Conservation (phyloP, 2,888 invertebrate species). For the Lithodes maja region DNA sequence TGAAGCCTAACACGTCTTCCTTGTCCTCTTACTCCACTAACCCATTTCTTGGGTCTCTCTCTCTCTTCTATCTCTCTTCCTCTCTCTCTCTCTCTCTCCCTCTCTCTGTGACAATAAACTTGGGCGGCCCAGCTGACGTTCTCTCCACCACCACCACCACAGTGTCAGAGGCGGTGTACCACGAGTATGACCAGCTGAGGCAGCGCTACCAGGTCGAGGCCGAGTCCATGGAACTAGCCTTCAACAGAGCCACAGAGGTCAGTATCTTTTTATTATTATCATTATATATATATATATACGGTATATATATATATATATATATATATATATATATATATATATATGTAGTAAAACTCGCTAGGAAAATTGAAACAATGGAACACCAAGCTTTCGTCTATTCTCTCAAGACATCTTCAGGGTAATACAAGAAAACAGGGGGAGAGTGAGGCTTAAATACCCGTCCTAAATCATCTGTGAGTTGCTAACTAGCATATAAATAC, state of each 20-base stretch:
- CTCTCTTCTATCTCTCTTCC: neutral
- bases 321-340: no score
- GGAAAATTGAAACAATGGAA: no score
- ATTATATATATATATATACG: no score
- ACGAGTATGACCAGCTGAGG: slow-evolving; percentile 84
- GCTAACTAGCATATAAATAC: no score
- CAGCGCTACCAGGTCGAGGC: slow-evolving; percentile 85
- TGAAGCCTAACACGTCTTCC: neutral
- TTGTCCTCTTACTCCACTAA: neutral
- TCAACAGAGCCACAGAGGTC: slow-evolving; percentile 73
- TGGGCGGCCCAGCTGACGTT: no score
- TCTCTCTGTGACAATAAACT: neutral
- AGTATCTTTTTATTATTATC: slow-evolving; percentile 13
- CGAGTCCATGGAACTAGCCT: slow-evolving; percentile 81
- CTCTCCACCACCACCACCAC: slow-evolving; percentile 66
- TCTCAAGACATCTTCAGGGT: no score
- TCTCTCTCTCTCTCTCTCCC: slow-evolving; percentile 30
- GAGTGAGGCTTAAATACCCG: no score
- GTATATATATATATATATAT: no score
- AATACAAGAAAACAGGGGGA: no score
- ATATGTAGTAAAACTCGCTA: no score
- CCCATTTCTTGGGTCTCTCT: neutral
- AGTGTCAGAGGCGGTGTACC: slow-evolving; percentile 84
- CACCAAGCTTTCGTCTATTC: no score
- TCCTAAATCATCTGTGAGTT: no score